These are phyloP conservation scores for Elymnias hypermnestra DNA, from an alignment of 1,140 invertebrate species.

Conservation along the genomic window DNA sequence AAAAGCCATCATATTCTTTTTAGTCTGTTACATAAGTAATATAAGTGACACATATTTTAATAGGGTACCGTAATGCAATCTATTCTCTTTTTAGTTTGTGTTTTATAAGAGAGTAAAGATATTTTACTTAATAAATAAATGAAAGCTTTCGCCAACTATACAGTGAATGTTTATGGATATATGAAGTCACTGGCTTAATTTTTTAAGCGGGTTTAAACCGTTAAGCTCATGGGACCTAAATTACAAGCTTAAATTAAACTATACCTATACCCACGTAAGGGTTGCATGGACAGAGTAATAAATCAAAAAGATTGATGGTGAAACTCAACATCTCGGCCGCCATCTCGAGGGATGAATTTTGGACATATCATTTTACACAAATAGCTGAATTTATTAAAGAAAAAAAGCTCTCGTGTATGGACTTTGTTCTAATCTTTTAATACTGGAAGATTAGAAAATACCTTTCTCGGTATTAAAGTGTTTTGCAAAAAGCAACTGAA, in stretches of 20 bases:
- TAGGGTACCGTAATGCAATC: no score
- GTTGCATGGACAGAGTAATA: constrained; percentile 25
- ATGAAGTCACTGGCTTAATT: constrained; percentile 2
- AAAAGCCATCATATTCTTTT: no score
- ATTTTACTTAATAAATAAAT: no score
- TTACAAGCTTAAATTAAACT: constrained; percentile 23
- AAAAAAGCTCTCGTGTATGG: not conserved
- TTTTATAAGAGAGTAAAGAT: no score
- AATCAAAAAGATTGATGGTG: constrained; percentile 37
- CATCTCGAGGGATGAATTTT: constrained; percentile 18
- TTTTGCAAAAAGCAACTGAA: no score
- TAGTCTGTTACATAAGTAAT: no score
- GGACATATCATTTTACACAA: constrained; percentile 10
- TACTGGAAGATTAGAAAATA: not conserved
- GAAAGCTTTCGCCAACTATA: no score
- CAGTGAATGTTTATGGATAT: no score
- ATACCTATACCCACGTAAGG: constrained; percentile 20
- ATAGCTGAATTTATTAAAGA: constrained; percentile 9
- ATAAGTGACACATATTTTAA: no score
- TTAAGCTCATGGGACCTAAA: constrained; percentile 25
- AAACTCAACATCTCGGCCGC: constrained; percentile 14
- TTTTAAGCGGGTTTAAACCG: constrained; percentile 14
- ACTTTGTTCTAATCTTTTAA: not conserved
- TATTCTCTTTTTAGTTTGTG: no score
- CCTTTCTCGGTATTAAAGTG: not conserved